These are phyloP conservation scores for Steromphala cineraria DNA, from an alignment of 2,888 invertebrate species.

Conservation along the genomic window DNA sequence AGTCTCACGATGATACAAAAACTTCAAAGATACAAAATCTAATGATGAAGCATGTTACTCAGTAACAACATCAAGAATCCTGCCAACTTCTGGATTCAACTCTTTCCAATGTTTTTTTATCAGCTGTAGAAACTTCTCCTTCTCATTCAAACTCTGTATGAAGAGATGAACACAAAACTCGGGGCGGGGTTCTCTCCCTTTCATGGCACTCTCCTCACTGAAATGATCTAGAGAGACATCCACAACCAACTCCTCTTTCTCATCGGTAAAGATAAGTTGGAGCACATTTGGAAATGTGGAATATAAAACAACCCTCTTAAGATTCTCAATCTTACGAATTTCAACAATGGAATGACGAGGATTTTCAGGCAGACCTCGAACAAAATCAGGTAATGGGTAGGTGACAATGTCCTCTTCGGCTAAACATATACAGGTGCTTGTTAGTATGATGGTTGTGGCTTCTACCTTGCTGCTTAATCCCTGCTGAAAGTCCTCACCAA, in stretches of 20 bases:
- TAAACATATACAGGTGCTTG: conserved; percentile 66
- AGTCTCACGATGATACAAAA: too few species aligned
- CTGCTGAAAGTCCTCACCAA: conserved; percentile 35
- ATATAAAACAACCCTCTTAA: conserved; percentile 60
- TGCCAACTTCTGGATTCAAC: conserved; percentile 41
- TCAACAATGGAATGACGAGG: conserved; percentile 64
- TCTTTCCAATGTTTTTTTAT: conserved; percentile 69
- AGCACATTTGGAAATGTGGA: conserved; percentile 53
- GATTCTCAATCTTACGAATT: conserved; percentile 61
- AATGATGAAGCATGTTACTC: conserved; percentile 18
- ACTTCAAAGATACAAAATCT: neutral
- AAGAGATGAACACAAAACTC: conserved; percentile 60
- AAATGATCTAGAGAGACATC: conserved; percentile 68
- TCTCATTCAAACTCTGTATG: conserved; percentile 63
- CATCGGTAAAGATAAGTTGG: conserved; percentile 68
- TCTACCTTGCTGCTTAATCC: conserved; percentile 40
- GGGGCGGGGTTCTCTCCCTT: conserved; percentile 50
- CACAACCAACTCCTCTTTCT: conserved; percentile 68
- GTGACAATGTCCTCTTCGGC: conserved; percentile 69
- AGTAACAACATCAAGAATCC: conserved; percentile 38
- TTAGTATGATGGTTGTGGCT: conserved; percentile 65
- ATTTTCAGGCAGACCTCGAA: conserved; percentile 65
- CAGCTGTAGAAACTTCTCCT: conserved; percentile 63
- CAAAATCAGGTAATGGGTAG: conserved; percentile 73
- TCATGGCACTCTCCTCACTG: conserved; percentile 46